These are phyloP conservation scores for Brachyrhaphis roseni DNA, from an alignment of 2,797 vertebrate genomes.

Conservation along the genomic window DNA sequence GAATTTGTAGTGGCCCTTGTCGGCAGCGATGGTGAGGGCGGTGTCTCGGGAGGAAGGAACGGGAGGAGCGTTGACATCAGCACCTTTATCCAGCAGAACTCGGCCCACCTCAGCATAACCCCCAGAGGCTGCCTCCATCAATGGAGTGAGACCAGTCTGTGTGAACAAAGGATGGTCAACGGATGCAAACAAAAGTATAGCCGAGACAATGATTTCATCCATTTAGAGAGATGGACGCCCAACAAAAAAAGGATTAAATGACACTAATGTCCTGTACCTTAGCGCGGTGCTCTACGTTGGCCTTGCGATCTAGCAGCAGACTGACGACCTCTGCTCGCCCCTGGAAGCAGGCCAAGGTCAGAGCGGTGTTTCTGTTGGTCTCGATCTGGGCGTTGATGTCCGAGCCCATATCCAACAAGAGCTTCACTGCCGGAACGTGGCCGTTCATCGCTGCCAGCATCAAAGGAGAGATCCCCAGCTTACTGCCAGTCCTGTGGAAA, in stretches of 20 bases:
- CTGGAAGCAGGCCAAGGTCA: constrained; percentile 98
- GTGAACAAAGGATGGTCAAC: constrained; percentile 5
- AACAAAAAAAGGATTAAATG: not conserved
- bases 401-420: constrained; percentile 97
- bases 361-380: constrained; percentile 98
- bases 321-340: constrained; percentile 98
- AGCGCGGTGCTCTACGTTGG: constrained; percentile 97
- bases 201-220: not conserved
- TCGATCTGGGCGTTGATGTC: constrained; percentile 99
- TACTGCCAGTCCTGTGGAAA: constrained; percentile 92
- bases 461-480: constrained; percentile 97
- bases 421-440: constrained; percentile 95
- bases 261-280: constrained; percentile 81
- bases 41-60: constrained; percentile 99
- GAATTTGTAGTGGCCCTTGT: constrained; percentile 99
- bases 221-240: not conserved
- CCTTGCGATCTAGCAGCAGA: constrained; percentile 95
- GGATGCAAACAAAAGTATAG: not conserved
- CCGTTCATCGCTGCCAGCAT: constrained; percentile 99
- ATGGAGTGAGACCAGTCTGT: constrained; percentile 96
- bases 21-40: constrained; percentile 97
- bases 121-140: constrained; percentile 99
- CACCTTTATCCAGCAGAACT: constrained; percentile 97
- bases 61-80: constrained; percentile 97
- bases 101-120: constrained; percentile 98